Evolutionary conservation across 2,113 vertebrate species (phyloP), one percentile per base, ranked within the genome.

Genomic region (Ammodytes marinus): DNA sequence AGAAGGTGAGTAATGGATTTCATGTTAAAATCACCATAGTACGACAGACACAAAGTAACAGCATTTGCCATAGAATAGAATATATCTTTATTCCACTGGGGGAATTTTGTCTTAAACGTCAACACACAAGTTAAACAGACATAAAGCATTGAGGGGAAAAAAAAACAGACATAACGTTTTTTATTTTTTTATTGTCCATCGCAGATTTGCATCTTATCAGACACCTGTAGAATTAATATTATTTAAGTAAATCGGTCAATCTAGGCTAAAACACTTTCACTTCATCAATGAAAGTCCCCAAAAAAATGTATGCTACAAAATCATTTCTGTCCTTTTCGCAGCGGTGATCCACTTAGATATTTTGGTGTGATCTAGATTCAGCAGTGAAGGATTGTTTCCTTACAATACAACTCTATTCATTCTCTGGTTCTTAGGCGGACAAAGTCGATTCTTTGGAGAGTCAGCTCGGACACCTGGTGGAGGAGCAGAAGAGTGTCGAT

Each of bases 401-500:
- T 39, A 37, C 4, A 65, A 0, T 39, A 37, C 4, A 65, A 0
- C 37, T 55, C 3, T 6, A 0, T 37, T 84, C 1, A 1, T 68
- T 42, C 55, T 66, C 6, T 78, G 57, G 11, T 78, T 52, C 5
- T 67, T 82, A 99, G 97, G 86, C 95, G 35, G 92, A 93, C 71
- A 88, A 94, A 39, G 90, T 94, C 2, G 95, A 93, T 42, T 72
- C 92, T 13, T 64, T 97, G 77, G 97, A 98, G 92, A 94, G 57
- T 19, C 92, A 88, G 27, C 46, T 97, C 4, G 71, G 90, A 71
- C 90, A 90, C 53, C 73, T 97, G 81, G 91, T 95, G 60, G 95
- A 96, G 67, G 96, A 97, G 19, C 91, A 94, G 75, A 92, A 92
- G 67, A 86, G 89, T 57, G 93, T 91, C 87, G 96, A 96, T 12